Conservation (phyloP, 2,888 invertebrate genomes). For the Leptopterna dolabrata region DNA sequence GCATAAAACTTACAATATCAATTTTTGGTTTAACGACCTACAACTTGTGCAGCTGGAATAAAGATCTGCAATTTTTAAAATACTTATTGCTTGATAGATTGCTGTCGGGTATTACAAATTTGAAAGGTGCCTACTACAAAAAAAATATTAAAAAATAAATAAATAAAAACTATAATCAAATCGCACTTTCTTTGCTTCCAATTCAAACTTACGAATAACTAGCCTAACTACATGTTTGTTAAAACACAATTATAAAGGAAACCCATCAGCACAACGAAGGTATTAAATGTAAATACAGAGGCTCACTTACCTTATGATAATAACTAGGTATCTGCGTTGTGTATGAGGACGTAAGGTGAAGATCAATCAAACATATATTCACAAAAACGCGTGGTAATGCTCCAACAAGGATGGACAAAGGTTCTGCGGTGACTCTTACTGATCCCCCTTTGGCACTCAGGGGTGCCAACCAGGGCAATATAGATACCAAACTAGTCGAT, state of each 20-base stretch:
- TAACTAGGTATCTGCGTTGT: no score
- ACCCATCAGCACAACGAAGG: not conserved
- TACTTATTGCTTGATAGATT: no score
- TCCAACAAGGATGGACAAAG: not conserved
- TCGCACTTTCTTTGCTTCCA: conserved; percentile 46
- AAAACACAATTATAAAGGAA: not conserved
- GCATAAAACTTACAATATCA: no score
- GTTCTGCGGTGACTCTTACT: conserved; percentile 48
- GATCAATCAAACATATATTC: not conserved
- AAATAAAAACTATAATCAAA: not conserved
- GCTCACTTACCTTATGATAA: not conserved
- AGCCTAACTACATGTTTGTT: not conserved
- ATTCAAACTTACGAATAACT: not conserved
- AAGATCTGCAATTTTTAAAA: no score
- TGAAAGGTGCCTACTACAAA: no score
- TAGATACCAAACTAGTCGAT: no score
- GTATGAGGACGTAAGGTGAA: not conserved
- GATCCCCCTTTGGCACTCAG: no score
- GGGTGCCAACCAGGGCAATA: no score
- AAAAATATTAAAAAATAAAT: no score
- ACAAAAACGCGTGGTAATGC: not conserved
- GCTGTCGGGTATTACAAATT: no score
- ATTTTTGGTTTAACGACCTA: no score
- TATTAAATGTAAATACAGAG: not conserved
- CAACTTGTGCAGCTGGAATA: no score